Base-by-base conservation (phyloP, 2,888 invertebrate genomes). In the Cheilosia soror region DNA sequence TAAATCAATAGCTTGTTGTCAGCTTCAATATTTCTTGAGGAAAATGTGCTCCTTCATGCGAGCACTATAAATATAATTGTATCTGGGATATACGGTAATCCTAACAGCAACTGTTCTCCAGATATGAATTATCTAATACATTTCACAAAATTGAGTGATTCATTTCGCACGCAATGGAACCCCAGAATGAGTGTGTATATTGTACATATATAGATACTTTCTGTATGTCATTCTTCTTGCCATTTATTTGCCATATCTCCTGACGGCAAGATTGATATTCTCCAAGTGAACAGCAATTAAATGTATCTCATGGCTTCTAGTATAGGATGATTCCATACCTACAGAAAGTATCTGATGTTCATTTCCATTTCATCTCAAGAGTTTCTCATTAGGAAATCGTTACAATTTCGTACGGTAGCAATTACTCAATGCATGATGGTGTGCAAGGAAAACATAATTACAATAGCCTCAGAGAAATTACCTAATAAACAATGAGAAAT, bases 331-430 rank as follows among this genome's bases (percentile, higher is more conserved):
- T 5, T 27, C 13, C 5, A n/a, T n/a, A 31, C 33, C 42, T 4
- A 4, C 9, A 31, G 33, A 69, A 69, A 57, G 69, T 69, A 69
- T 47, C 68, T 42, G 27, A 57, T 5, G 9, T 7, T 15, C 25
- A 44, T 37, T 31, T 20, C 44, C 7, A 9, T 49, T 9, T 4
- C 33, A 69, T 57, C 44, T 33, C 57, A 42, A 57, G 57, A 44
- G 68, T 57, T 33, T 69, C 57, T 69, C 57, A 33, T 69, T 69
- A 57, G 44, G 57, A 69, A 57, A 57, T 69, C 53, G 66, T 55
- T 27, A 25, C 15, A 33, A 33, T 47, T 33, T 55, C 42, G 42
- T 69, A 7, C 20, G 20, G 20, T n/a, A 13, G 29, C 44, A 55
- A 68, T 68, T 55, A 44, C 44, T 69, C 68, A 69, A 44, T 29